These are phyloP conservation scores for Bombus impatiens DNA, from an alignment of 1,140 invertebrate genomes.

Conservation along the genomic window DNA sequence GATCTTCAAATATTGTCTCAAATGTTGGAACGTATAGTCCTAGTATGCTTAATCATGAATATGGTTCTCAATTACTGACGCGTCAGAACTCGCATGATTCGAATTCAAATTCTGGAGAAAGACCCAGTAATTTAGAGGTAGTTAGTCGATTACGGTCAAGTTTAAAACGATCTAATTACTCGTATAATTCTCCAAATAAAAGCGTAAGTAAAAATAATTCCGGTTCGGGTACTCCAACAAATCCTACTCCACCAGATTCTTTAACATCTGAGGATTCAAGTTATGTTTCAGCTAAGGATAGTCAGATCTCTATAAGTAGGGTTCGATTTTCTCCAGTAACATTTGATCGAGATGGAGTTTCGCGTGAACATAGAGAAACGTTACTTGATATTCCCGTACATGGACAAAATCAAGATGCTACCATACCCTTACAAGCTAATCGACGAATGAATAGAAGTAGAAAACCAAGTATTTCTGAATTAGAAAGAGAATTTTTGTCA, in stretches of 20 bases:
- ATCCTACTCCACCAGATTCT: conserved; percentile 93
- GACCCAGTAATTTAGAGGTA: conserved; percentile 88
- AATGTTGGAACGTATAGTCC: conserved; percentile 68
- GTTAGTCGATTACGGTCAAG: conserved; percentile 88
- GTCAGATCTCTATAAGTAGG: conserved; percentile 84
- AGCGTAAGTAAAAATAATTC: conserved; percentile 85
- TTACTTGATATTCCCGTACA: conserved; percentile 86
- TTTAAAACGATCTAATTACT: conserved; percentile 87
- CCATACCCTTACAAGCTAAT: conserved; percentile 84
- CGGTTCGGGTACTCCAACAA: conserved; percentile 89
- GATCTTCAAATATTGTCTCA: conserved; percentile 67
- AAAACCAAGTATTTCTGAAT: conserved; percentile 83
- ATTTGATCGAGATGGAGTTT: conserved; percentile 78
- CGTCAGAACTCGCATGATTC: conserved; percentile 85
- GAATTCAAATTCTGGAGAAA: conserved; percentile 82
- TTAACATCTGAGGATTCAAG: conserved; percentile 92
- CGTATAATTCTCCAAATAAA: conserved; percentile 81
- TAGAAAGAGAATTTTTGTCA: conserved; percentile 84
- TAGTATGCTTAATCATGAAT: conserved; percentile 75
- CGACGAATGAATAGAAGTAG: conserved; percentile 77
- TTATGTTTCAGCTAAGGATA: conserved; percentile 91
- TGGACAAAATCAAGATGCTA: conserved; percentile 86
- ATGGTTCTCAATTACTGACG: conserved; percentile 80
- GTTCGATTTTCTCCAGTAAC: conserved; percentile 92
- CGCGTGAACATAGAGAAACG: conserved; percentile 78